Evolutionary conservation across 2,797 vertebrate genomes (phyloP), one percentile per base, ranked within the genome.

Genomic region (Philypnodon macrostomus): DNA sequence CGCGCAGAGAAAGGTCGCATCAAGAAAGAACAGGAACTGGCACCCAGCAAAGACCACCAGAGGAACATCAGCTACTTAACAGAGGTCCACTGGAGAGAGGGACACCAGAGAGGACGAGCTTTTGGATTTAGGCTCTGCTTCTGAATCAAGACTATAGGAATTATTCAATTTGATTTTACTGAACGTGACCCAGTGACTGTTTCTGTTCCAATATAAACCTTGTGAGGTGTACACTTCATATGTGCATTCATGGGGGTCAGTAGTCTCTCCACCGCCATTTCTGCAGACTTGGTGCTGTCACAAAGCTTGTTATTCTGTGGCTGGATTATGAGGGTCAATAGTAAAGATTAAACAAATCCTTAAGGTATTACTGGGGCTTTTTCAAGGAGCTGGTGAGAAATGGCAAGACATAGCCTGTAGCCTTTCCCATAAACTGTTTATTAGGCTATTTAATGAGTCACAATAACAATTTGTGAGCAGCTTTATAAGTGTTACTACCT

Each of bases 81-180:
- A 18, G 41, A n/a, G 12, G 7, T 5, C 15, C 41, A 2, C 45
- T 47, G 37, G 53, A 64, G 44, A 80, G 83, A 16, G 68, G 63
- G 0, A 16, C 64, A 0, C 26, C 79, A 32, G 68, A 89, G 37
- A 86, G 88, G 62, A 75, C 80, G 63, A 89, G 90, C 68, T 82
- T 90, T 70, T 92, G 89, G 90, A 84, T 92, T 47, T 88, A 83
- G 56, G 5, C 0, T 0, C 1, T 19, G 10, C 8, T 13, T 59
- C 29, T 38, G 37, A 34, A 13, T 1, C 12, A 15, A 8, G 1
- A 1, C 37, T 41, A 16, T 21, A 32, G 27, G 21, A 15, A 5
- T n/a, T 33, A n/a, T 15, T 34, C 11, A 34, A 6, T 1, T 7
- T 31, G 29, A 9, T 9, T 31, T 3, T 31, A 9, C 12, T 31